phyloP scores from a whole-genome alignment of 1,140 invertebrate genomes.

The Centruroides sculpturatus region DNA sequence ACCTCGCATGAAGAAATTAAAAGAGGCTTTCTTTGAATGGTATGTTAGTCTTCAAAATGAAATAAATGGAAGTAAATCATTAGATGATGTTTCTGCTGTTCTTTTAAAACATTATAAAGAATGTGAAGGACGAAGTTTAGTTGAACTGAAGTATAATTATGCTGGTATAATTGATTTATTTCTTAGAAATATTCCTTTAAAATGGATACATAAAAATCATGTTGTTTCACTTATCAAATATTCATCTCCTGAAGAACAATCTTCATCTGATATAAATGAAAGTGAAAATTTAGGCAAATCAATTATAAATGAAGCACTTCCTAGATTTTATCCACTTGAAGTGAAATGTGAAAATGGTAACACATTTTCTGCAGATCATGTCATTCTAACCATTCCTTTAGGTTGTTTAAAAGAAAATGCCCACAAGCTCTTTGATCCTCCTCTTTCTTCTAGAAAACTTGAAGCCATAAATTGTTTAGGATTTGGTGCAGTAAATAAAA shows the following conservation, averaged over 20 bases:
- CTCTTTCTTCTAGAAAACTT: constrained; percentile 64
- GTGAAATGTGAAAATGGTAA: constrained; percentile 46
- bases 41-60: constrained; percentile 3
- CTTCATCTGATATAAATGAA: too few species aligned
- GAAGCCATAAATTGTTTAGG: constrained; percentile 68
- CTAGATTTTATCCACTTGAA: constrained; percentile 17
- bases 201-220: constrained; percentile 7
- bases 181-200: neutral
- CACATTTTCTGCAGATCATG: constrained; percentile 61
- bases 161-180: constrained; percentile 4
- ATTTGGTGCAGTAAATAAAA: constrained; percentile 87
- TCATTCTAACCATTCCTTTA: constrained; percentile 80
- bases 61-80: constrained; percentile 3
- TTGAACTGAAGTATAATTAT: constrained; percentile 7
- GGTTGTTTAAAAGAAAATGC: constrained; percentile 71
- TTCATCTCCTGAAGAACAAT: neutral
- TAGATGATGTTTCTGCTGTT: neutral
- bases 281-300: too few species aligned
- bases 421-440: constrained; percentile 62
- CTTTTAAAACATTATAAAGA: constrained; percentile 5
- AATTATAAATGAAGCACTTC: too few species aligned
- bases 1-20: neutral
- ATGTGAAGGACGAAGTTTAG: constrained; percentile 5
- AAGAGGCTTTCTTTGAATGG: constrained; percentile 2
- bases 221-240: neutral